A percentile compares a stretch with the other conserved stretches of the same genome.
These are phyloP conservation scores for Trichogramma dendrolimi DNA, from an alignment of 2,888 invertebrate genomes.

Conservation along the genomic window DNA sequence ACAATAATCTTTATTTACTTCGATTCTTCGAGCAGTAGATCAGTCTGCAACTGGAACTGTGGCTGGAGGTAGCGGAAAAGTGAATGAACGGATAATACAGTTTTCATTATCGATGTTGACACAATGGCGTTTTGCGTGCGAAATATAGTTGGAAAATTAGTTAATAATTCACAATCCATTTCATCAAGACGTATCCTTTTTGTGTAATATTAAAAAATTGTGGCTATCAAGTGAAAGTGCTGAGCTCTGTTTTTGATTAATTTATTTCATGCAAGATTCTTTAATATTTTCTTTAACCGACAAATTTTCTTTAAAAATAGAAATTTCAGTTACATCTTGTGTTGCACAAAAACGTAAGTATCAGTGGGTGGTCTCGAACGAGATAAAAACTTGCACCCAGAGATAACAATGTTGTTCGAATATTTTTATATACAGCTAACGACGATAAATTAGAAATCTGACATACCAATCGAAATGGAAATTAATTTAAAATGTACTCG, in stretches of 20 bases:
- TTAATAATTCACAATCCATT: slow-evolving; percentile 24
- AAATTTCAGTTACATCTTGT: slow-evolving; percentile 34
- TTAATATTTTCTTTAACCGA: not conserved
- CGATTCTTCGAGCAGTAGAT: not conserved
- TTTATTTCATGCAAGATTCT: not conserved
- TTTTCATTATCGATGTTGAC: slow-evolving; percentile 24
- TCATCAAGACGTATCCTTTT: slow-evolving; percentile 44
- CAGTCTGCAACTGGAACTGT: slow-evolving; percentile 11
- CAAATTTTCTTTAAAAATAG: slow-evolving; percentile 27
- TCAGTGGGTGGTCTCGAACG: not conserved
- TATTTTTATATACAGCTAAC: slow-evolving; percentile 19
- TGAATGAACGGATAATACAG: slow-evolving; percentile 23
- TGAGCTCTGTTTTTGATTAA: too few relatives aligned
- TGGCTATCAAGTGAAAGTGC: too few relatives aligned
- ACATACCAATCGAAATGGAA: not conserved
- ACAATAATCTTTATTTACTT: too few relatives aligned
- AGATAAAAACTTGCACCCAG: slow-evolving; percentile 7
- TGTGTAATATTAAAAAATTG: not conserved
- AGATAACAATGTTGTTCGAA: slow-evolving; percentile 22
- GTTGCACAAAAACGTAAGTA: slow-evolving; percentile 34
- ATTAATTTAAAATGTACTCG: not conserved
- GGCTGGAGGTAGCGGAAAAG: not conserved
- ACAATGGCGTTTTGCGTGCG: slow-evolving; percentile 38
- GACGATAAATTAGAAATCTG: slow-evolving; percentile 14
- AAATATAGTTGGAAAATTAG: slow-evolving; percentile 29